Conservation (phyloP, 2,113 vertebrate genomes). For the Tetraodon nigroviridis region DNA sequence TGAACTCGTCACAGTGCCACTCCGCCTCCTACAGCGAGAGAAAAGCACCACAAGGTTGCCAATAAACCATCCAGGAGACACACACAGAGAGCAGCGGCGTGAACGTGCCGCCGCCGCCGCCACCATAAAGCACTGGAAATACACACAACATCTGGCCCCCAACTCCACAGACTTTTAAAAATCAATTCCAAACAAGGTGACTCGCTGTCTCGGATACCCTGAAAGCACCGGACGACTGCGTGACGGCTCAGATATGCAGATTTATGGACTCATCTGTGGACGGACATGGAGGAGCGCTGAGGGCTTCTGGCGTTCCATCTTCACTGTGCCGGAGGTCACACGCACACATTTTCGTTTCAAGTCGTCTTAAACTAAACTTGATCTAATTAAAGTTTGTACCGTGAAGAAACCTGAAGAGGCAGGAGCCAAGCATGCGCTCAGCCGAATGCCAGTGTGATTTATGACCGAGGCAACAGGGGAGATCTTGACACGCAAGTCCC, state of each 20-base stretch:
- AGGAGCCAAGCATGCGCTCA: constrained; percentile 14
- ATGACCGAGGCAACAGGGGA: constrained; percentile 39
- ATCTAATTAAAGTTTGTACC: constrained; percentile 62
- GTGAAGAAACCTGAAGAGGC: constrained; percentile 38
- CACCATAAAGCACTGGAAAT: not conserved
- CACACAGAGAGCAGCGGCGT: constrained; percentile 29
- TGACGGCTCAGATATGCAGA: not conserved
- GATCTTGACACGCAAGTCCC: constrained; percentile 41
- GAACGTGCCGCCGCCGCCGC: not conserved
- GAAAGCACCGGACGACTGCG: constrained; percentile 8
- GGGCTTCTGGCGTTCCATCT: constrained; percentile 34
- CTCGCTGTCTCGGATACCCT: constrained; percentile 15
- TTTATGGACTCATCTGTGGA: constrained; percentile 5
- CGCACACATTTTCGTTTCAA: constrained; percentile 12
- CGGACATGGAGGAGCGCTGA: constrained; percentile 12
- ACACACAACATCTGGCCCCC: not conserved
- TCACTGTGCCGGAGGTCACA: constrained; percentile 1
- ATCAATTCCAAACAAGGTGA: constrained; percentile 22
- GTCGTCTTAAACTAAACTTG: constrained; percentile 45
- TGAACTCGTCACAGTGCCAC: constrained; percentile 91
- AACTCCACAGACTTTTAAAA: constrained; percentile 20
- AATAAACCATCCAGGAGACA: constrained; percentile 35
- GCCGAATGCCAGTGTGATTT: constrained; percentile 59
- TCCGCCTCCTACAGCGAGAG: constrained; percentile 79
- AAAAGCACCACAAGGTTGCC: constrained; percentile 33